Evolutionary conservation across 2,888 invertebrate species (phyloP).

Genomic region (Lepidocyrtinus sp.): DNA sequence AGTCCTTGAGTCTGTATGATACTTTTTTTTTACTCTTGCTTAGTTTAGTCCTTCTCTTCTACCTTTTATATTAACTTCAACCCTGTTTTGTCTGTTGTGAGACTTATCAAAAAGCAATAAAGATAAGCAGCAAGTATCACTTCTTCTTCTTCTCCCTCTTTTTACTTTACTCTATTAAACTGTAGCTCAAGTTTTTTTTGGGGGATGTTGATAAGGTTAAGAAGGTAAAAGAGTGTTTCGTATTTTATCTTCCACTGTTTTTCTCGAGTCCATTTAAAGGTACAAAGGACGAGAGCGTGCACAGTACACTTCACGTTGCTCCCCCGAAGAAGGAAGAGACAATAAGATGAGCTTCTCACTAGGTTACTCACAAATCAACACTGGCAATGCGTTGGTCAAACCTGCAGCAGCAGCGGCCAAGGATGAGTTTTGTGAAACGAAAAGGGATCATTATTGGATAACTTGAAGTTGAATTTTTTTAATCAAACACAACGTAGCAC

Average conservation of each 20-base stretch:
- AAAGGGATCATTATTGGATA: constrained; percentile 17
- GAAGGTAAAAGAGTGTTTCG: not conserved
- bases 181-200: not conserved
- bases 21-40: not conserved
- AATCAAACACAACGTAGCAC: not conserved
- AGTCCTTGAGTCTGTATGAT: not conserved
- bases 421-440: not conserved
- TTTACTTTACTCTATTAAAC: constrained; percentile 6
- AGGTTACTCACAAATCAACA: constrained; percentile 18
- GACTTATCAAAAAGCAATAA: constrained; percentile 50
- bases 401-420: not conserved
- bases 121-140: constrained; percentile 44
- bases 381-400: constrained; percentile 11
- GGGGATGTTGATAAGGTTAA: constrained; percentile 11
- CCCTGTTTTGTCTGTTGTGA: not conserved
- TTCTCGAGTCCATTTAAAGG: not conserved
- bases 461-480: not conserved
- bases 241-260: not conserved
- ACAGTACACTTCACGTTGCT: too few species aligned
- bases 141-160: constrained; percentile 7
- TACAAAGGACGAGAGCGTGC: not conserved
- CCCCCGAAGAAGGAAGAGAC: not conserved
- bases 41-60: too few species aligned
- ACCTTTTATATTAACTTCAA: not conserved
- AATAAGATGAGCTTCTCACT: constrained; percentile 15